These are phyloP conservation scores for Lepidocyrtinus sp. DNA, from an alignment of 2,888 invertebrate genomes.

Conservation along the genomic window DNA sequence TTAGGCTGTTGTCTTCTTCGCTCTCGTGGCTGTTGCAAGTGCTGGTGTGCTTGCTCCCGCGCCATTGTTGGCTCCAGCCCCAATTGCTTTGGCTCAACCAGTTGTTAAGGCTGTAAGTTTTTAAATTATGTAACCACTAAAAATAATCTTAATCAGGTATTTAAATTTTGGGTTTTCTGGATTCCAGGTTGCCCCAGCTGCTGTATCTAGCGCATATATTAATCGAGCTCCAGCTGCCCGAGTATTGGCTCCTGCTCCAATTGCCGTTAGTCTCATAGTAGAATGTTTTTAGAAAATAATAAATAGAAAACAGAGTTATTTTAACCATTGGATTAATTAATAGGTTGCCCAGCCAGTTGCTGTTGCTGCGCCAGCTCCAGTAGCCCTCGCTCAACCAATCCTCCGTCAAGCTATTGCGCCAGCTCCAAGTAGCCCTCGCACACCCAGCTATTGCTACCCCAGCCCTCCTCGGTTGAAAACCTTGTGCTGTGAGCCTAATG, in stretches of 20 bases:
- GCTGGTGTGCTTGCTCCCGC: slow-evolving; percentile 21
- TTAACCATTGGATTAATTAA: too few relatives aligned
- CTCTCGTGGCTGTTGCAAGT: slow-evolving; percentile 18
- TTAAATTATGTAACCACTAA: too few relatives aligned
- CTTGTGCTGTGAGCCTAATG: neutral
- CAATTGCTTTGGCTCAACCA: neutral
- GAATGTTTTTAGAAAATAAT: neutral
- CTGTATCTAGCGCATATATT: neutral
- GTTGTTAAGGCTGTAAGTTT: neutral
- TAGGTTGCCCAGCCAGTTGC: too few relatives aligned
- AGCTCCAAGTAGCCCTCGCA: neutral
- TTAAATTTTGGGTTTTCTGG: neutral
- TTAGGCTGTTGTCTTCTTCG: slow-evolving; percentile 28
- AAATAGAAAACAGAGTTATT: too few relatives aligned
- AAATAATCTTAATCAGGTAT: too few relatives aligned
- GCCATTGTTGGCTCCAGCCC: neutral
- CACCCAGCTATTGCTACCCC: neutral
- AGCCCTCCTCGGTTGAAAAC: neutral
- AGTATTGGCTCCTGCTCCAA: neutral
- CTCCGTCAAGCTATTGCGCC: too few relatives aligned
- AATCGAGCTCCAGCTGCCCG: neutral
- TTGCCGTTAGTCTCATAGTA: neutral
- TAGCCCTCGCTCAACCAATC: neutral
- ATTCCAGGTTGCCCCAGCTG: neutral
- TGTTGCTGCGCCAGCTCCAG: neutral